A percentile compares a stretch with the other conserved stretches of the same genome.
phyloP scores from a whole-genome alignment of 2,797 vertebrate genomes.

The Cottoperca gobio region DNA sequence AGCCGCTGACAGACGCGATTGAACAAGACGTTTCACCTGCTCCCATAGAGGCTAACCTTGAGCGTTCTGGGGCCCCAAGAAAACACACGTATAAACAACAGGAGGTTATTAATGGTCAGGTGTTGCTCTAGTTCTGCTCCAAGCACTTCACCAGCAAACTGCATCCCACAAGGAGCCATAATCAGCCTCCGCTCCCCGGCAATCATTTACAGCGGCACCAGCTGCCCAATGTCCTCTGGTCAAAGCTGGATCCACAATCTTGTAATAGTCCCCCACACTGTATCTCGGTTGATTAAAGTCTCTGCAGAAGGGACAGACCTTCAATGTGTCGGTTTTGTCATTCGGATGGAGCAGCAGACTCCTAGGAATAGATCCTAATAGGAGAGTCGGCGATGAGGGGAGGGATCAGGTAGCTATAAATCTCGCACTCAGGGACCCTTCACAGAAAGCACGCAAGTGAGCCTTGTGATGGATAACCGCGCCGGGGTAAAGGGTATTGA shows the following conservation, averaged over 20 bases:
- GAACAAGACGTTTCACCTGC: slow-evolving; percentile 60
- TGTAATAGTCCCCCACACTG: slow-evolving; percentile 62
- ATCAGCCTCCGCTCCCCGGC: slow-evolving; percentile 58
- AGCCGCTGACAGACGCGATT: slow-evolving; percentile 23
- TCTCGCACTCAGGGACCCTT: slow-evolving; percentile 66
- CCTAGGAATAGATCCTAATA: slow-evolving; percentile 49
- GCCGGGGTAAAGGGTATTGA: slow-evolving; percentile 62
- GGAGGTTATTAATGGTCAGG: slow-evolving; percentile 74
- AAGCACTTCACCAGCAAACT: slow-evolving; percentile 65
- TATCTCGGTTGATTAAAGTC: slow-evolving; percentile 70
- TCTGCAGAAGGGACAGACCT: slow-evolving; percentile 52
- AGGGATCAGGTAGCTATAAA: slow-evolving; percentile 64
- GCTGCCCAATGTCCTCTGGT: slow-evolving; percentile 70
- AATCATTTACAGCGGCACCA: slow-evolving; percentile 70
- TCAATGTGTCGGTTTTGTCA: slow-evolving; percentile 72
- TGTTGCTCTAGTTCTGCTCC: slow-evolving; percentile 58
- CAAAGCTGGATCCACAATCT: slow-evolving; percentile 63
- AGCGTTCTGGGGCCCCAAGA: slow-evolving; percentile 54
- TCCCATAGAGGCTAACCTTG: slow-evolving; percentile 54
- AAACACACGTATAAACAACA: slow-evolving; percentile 67
- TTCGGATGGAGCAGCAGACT: slow-evolving; percentile 45
- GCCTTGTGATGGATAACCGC: slow-evolving; percentile 62
- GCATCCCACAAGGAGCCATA: slow-evolving; percentile 66
- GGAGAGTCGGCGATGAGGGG: slow-evolving; percentile 14
- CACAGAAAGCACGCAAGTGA: slow-evolving; percentile 37